These are phyloP conservation scores for Hypercompe scribonia DNA, from an alignment of 2,888 invertebrate genomes.

Conservation along the genomic window DNA sequence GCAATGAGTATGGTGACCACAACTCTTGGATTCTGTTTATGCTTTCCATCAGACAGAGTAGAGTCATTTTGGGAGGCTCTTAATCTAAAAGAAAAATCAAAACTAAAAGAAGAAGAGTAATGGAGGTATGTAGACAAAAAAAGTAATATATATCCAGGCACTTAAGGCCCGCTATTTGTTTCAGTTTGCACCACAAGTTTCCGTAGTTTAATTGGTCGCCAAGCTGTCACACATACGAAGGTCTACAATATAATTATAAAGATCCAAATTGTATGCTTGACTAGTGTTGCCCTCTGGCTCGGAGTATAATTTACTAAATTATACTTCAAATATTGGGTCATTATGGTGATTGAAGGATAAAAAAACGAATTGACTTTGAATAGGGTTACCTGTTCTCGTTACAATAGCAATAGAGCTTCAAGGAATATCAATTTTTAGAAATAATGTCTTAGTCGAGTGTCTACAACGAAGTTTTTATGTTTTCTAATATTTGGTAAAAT, in stretches of 20 bases:
- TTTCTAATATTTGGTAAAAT: not conserved
- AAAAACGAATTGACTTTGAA: conserved; percentile 5
- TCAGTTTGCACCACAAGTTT: conserved; percentile 34
- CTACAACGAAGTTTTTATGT: not conserved
- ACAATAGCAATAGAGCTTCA: not conserved
- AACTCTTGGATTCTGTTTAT: too few species aligned
- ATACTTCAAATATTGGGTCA: conserved; percentile 40
- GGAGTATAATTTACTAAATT: conserved; percentile 40
- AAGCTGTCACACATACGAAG: conserved; percentile 59
- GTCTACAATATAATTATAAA: conserved; percentile 59
- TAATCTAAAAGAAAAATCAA: too few species aligned
- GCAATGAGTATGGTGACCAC: too few species aligned
- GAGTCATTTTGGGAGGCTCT: too few species aligned
- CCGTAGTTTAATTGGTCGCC: conserved; percentile 60
- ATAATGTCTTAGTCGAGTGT: conserved; percentile 7
- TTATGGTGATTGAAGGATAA: conserved; percentile 26
- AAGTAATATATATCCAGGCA: too few species aligned
- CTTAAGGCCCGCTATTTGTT: conserved; percentile 21
- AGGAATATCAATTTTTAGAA: not conserved
- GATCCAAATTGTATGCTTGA: conserved; percentile 42
- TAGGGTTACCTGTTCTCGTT: conserved; percentile 18
- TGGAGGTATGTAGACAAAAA: too few species aligned
- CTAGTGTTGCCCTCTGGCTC: conserved; percentile 21
- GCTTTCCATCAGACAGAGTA: too few species aligned
- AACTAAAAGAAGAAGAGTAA: too few species aligned